Evolutionary conservation across 2,888 invertebrate species (phyloP).

Genomic region (Elgonia sp.): DNA sequence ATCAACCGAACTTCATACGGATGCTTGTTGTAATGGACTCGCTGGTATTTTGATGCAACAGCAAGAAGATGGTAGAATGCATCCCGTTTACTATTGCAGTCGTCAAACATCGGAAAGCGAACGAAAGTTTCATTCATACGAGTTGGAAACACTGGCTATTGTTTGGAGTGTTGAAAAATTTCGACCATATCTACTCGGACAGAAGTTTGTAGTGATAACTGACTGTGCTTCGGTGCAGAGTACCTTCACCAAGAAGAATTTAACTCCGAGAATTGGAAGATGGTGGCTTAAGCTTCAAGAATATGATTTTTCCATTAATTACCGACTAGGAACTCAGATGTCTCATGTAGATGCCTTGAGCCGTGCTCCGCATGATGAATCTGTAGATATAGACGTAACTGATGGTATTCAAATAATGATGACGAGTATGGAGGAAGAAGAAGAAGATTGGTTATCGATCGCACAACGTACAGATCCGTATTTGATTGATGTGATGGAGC

Average conservation of each 20-base stretch:
- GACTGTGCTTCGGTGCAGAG: conserved; percentile 78
- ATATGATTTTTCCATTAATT: conserved; percentile 71
- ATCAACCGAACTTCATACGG: conserved; percentile 41
- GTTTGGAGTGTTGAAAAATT: conserved; percentile 54
- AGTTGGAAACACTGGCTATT: conserved; percentile 67
- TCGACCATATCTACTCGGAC: conserved; percentile 60
- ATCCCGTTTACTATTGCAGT: conserved; percentile 74
- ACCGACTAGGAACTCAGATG: conserved; percentile 72
- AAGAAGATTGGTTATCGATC: no score
- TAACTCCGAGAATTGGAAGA: conserved; percentile 80
- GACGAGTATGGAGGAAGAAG: no score
- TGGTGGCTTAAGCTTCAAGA: conserved; percentile 80
- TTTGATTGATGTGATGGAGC: no score
- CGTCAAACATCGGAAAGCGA: conserved; percentile 36
- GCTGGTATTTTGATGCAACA: conserved; percentile 27
- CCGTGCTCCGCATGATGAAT: no score
- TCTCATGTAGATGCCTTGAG: no score
- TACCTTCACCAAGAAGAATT: conserved; percentile 79
- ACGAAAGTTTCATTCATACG: conserved; percentile 62
- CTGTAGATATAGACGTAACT: no score
- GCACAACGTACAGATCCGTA: no score
- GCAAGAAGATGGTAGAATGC: conserved; percentile 4
- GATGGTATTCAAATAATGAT: no score
- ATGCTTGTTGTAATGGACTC: conserved; percentile 22
- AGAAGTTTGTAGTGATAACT: conserved; percentile 43